These are phyloP conservation scores for Rousettus madagascariensis DNA, from an alignment of 2,797 vertebrate species.

Conservation along the genomic window DNA sequence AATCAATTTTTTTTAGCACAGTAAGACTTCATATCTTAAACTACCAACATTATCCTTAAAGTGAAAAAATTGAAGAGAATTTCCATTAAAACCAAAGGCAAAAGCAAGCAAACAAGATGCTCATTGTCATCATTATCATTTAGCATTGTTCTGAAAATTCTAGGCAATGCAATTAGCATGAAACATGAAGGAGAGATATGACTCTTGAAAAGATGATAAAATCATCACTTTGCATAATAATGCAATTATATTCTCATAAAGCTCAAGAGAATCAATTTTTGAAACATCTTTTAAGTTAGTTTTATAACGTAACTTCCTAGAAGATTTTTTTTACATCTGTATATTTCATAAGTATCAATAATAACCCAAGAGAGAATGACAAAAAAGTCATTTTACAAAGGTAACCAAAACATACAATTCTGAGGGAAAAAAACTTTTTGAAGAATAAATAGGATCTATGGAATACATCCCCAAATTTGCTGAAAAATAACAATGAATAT, in stretches of 20 bases:
- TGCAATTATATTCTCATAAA: not conserved
- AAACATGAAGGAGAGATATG: not conserved
- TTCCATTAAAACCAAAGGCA: constrained; percentile 10
- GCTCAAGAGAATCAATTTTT: not conserved
- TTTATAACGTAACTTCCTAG: constrained; percentile 8
- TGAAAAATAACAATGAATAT: not conserved
- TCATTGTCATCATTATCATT: not conserved
- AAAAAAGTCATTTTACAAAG: not conserved
- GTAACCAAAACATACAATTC: not conserved
- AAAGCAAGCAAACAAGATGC: not conserved
- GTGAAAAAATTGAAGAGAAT: constrained; percentile 2
- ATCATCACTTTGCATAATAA: not conserved
- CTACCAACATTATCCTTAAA: not conserved
- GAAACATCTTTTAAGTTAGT: not conserved
- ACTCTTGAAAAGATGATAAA: constrained; percentile 4
- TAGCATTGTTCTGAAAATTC: not conserved
- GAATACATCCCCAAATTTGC: not conserved
- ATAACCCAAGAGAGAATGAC: not conserved
- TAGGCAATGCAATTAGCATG: not conserved
- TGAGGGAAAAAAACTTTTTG: not conserved
- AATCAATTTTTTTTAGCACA: not conserved
- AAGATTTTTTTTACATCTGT: not conserved
- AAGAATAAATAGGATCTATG: not conserved
- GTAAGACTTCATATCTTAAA: not conserved
- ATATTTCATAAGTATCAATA: not conserved